Percentiles rank a stretch among this genome's conserved stretches.
phyloP scores from a whole-genome alignment of 2,888 invertebrate genomes.

The Alloplasta piceator region DNA sequence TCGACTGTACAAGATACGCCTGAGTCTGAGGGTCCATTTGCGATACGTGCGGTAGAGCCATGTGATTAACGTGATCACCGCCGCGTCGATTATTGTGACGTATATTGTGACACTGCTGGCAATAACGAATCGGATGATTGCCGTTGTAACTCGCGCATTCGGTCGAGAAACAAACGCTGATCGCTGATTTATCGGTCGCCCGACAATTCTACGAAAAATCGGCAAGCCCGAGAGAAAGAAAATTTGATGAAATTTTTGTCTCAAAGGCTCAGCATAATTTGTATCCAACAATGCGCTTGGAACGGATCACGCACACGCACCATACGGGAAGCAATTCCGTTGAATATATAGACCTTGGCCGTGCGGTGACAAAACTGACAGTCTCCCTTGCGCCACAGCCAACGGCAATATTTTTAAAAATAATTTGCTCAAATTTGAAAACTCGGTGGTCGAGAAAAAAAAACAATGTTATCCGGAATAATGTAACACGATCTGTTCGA shows the following conservation, averaged over 20 bases:
- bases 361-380: no score
- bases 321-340: no score
- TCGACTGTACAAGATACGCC: conserved; percentile 96
- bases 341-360: no score
- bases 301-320: no score
- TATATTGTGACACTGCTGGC: conserved; percentile 94
- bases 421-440: no score
- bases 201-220: conserved; percentile 90
- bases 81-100: conserved; percentile 94
- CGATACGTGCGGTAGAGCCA: conserved; percentile 93
- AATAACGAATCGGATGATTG: conserved; percentile 97
- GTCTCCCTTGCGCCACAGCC: no score
- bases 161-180: conserved; percentile 97
- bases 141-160: conserved; percentile 99
- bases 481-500: no score
- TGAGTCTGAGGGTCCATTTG: conserved; percentile 96
- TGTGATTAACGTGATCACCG: conserved; percentile 95
- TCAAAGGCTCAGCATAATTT: no score
- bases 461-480: no score
- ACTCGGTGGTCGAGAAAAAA: no score
- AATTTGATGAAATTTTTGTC: conserved; percentile 18
- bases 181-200: conserved; percentile 94
- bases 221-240: background rate
- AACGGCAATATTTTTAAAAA: no score
- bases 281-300: no score